These are phyloP conservation scores for Porites cylindrica DNA, from an alignment of 92 coral and sea anemone species.

Conservation along the genomic window DNA sequence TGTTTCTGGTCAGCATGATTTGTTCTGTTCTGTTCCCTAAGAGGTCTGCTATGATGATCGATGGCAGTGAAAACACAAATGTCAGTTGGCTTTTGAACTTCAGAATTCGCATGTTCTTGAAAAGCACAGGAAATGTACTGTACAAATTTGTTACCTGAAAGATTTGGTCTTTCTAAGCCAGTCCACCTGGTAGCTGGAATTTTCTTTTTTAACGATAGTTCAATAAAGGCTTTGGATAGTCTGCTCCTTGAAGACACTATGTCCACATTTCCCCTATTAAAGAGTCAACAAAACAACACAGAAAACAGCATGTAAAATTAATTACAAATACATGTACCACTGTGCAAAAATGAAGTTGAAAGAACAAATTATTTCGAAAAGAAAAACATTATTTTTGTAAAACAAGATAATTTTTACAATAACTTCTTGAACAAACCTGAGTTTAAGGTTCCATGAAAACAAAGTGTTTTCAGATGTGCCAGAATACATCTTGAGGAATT, in stretches of 20 bases:
- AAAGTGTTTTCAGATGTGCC: constrained; percentile 82
- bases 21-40: too few species aligned
- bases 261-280: constrained; percentile 63
- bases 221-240: constrained; percentile 72
- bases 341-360: background rate
- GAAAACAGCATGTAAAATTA: too few species aligned
- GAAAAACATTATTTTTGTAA: too few species aligned
- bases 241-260: constrained; percentile 59
- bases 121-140: background rate
- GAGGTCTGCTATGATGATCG: too few species aligned
- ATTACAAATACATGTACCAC: background rate
- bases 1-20: too few species aligned
- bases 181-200: constrained; percentile 67
- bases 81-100: too few species aligned
- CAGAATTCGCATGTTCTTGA: background rate
- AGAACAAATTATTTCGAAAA: background rate
- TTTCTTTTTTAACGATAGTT: constrained; percentile 71
- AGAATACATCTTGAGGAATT: constrained; percentile 81
- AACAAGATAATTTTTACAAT: background rate
- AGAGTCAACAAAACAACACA: background rate
- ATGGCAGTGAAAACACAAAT: too few species aligned
- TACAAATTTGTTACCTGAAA: constrained; percentile 51
- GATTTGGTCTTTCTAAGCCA: constrained; percentile 71
- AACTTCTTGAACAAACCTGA: constrained; percentile 64
- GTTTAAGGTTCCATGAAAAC: constrained; percentile 83